Evolutionary conservation across 2,797 vertebrate genomes (phyloP).

Genomic region (Microhierax caerulescens): DNA sequence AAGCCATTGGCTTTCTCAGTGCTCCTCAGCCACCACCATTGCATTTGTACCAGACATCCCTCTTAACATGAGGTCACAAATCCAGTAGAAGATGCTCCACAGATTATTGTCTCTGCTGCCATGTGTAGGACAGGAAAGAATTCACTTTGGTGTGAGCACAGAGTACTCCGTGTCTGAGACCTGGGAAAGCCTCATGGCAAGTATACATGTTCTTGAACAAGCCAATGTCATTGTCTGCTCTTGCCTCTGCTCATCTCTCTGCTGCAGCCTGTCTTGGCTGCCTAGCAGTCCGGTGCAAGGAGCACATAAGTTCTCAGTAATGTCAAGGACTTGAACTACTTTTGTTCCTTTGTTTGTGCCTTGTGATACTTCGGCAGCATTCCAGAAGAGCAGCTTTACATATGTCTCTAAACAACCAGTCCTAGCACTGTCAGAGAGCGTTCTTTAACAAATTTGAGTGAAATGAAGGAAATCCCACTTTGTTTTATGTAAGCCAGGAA

Average conservation of each 20-base stretch:
- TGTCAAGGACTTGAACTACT: background rate
- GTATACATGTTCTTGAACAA: rapidly evolving
- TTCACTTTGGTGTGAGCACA: background rate
- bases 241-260: background rate
- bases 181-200: background rate
- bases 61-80: background rate
- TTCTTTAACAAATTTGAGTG: background rate
- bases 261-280: background rate
- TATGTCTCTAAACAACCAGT: background rate
- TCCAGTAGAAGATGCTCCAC: background rate
- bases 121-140: background rate
- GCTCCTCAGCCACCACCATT: background rate
- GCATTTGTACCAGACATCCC: background rate
- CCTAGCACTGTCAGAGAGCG: background rate
- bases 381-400: background rate
- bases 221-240: background rate
- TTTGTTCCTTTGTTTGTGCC: background rate
- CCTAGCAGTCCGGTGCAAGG: background rate
- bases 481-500: background rate
- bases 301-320: background rate
- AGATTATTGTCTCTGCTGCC: background rate
- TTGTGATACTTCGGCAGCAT: background rate
- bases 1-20: background rate
- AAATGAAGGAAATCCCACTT: background rate
- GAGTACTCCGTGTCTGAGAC: background rate